Conservation (phyloP, 1,140 invertebrate genomes). For the Matsumurasca onukii region DNA sequence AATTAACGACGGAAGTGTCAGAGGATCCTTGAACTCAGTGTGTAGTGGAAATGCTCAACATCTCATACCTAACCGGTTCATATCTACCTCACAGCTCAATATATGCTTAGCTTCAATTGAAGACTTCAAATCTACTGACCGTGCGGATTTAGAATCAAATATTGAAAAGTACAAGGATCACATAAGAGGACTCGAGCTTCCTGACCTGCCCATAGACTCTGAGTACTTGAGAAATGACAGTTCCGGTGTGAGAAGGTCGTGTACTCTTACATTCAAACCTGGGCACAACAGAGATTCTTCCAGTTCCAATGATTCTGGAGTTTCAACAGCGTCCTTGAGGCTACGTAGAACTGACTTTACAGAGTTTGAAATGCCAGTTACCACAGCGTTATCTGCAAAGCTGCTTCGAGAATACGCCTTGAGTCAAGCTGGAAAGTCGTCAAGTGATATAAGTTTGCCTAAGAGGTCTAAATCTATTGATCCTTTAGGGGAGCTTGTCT, state of each 20-base stretch:
- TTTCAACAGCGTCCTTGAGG: slow-evolving; percentile 19
- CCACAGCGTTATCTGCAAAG: neutral
- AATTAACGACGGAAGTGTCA: neutral
- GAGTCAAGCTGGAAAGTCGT: slow-evolving; percentile 38
- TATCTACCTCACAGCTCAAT: neutral
- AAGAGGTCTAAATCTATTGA: slow-evolving; percentile 74
- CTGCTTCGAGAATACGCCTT: slow-evolving; percentile 49
- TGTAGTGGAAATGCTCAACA: neutral
- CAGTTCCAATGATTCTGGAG: too few species aligned
- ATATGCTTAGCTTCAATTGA: neutral
- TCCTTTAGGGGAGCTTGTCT: slow-evolving; percentile 65
- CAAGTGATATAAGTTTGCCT: slow-evolving; percentile 56
- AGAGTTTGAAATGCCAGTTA: slow-evolving; percentile 65
- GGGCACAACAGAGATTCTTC: slow-evolving; percentile 1
- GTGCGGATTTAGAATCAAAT: neutral
- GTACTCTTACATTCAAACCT: neutral
- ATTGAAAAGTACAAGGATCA: slow-evolving; percentile 11
- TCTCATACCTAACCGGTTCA: neutral
- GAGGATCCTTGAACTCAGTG: neutral
- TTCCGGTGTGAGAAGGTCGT: neutral
- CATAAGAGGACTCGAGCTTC: neutral
- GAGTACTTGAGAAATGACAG: neutral
- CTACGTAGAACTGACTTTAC: slow-evolving; percentile 61
- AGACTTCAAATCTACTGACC: too few species aligned
- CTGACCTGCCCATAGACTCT: neutral